Conservation (phyloP, 2,888 invertebrate genomes). For the Rhingia campestris region DNA sequence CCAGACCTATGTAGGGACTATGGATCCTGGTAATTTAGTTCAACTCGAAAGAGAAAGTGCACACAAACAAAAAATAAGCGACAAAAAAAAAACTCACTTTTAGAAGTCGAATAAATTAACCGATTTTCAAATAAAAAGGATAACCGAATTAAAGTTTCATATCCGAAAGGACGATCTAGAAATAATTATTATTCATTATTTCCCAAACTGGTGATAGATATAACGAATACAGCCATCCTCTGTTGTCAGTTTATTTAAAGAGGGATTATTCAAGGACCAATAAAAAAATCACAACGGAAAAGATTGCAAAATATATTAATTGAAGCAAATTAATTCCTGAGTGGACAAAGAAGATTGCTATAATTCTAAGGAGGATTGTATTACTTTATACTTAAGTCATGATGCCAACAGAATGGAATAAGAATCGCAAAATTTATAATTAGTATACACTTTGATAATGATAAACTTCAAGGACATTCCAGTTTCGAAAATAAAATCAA, state of each 20-base stretch:
- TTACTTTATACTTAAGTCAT: too few relatives aligned
- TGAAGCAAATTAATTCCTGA: too few relatives aligned
- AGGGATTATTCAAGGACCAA: background rate
- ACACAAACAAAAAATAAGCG: background rate
- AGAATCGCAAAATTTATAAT: too few relatives aligned
- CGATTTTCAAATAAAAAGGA: background rate
- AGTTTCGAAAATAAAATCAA: too few relatives aligned
- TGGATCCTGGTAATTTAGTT: slow-evolving; percentile 4
- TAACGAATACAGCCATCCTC: background rate
- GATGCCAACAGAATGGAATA: too few relatives aligned
- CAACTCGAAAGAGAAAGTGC: slow-evolving; percentile 9
- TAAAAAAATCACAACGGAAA: too few relatives aligned
- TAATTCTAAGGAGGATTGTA: too few relatives aligned
- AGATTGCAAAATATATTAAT: background rate
- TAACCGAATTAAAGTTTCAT: slow-evolving; percentile 6
- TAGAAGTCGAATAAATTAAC: slow-evolving; percentile 15
- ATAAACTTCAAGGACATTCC: too few relatives aligned
- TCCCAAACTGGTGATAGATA: background rate
- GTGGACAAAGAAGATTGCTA: too few relatives aligned
- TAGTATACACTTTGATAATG: too few relatives aligned
- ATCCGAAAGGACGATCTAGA: background rate
- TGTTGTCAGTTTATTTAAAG: background rate
- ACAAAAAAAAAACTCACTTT: background rate
- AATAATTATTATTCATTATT: slow-evolving; percentile 34
- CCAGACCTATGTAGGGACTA: too few relatives aligned